Base-by-base conservation (phyloP, 2,797 vertebrate species). In the Clarias fuscus region DNA sequence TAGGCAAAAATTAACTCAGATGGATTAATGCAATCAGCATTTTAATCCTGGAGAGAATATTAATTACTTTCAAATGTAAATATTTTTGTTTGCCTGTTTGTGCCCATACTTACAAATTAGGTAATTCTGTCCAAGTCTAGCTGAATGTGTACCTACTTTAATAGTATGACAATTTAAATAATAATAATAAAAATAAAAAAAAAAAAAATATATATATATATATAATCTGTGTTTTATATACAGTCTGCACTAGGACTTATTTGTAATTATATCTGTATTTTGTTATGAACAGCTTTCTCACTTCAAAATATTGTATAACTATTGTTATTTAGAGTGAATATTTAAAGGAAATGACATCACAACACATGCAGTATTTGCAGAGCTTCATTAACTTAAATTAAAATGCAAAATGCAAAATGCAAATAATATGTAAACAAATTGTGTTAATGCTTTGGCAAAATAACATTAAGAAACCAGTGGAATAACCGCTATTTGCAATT, bases 121-220 rank as follows among this genome's bases (percentile, higher is more conserved):
- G 24, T 2, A 20, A 11, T 56, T 56, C 43, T 75, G 24, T 13
- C 7, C 18, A 56, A 75, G 59, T 78, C 1, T 20, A 59, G 17
- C 13, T 6, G 20, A 61, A 40, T 24, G 22, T 58, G 11, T 78
- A 78, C 30, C 64, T 37, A 40, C 78, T 30, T 87, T 88, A 82
- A 79, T 85, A 81, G 75, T 82, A 82, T 82, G 67, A 22, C 78
- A 88, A 80, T 82, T 83, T 30, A 78, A 59, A 59, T 61, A 5
- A 77, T 17, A 71, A 58, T 71, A 73, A 37, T 75, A 70, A 84
- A 85, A 37, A 37, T n/a, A n/a, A n/a, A n/a, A n/a, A n/a, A 30
- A 30, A 30, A 30, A 30, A 30, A 30, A 30, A 30, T 30, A 30
- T 30, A 33, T 33, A 2, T 33, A 33, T 33, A 33, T 33, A 33